Evolutionary conservation across 2,113 vertebrate genomes (phyloP).

Genomic region (Ophthalmolycus amberensis): DNA sequence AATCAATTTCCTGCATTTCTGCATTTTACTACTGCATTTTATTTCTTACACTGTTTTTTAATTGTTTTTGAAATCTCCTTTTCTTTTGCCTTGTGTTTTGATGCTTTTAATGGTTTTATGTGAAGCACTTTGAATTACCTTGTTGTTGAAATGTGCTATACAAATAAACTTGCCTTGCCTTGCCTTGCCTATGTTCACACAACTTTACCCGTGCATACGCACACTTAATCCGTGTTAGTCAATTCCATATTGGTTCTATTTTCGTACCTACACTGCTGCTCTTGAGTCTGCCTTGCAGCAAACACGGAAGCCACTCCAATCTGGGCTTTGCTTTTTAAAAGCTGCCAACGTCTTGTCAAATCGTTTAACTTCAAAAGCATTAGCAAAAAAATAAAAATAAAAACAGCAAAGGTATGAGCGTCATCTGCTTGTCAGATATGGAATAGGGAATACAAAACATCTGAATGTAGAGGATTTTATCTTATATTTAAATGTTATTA

Average conservation of each 20-base stretch:
- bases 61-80: too few species aligned
- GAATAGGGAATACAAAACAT: not conserved
- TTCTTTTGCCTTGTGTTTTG: too few species aligned
- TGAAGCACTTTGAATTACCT: too few species aligned
- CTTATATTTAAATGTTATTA: not conserved
- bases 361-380: not conserved
- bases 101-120: too few species aligned
- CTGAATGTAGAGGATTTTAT: not conserved
- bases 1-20: too few species aligned
- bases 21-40: too few species aligned
- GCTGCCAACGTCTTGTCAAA: slow-evolving; percentile 11
- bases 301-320: not conserved
- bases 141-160: too few species aligned
- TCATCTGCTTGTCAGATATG: not conserved
- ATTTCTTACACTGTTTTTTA: too few species aligned
- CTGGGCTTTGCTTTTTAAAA: slow-evolving; percentile 31
- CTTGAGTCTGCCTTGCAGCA: slow-evolving; percentile 19
- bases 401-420: slow-evolving; percentile 11
- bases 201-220: not conserved
- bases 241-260: slow-evolving; percentile 22
- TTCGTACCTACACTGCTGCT: slow-evolving; percentile 9
- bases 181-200: slow-evolving; percentile 4
- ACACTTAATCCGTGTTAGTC: slow-evolving; percentile 43
- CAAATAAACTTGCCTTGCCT: too few species aligned
- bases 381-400: not conserved